Base-by-base conservation (phyloP, 2,888 invertebrate genomes). In the Pollenia labialis region DNA sequence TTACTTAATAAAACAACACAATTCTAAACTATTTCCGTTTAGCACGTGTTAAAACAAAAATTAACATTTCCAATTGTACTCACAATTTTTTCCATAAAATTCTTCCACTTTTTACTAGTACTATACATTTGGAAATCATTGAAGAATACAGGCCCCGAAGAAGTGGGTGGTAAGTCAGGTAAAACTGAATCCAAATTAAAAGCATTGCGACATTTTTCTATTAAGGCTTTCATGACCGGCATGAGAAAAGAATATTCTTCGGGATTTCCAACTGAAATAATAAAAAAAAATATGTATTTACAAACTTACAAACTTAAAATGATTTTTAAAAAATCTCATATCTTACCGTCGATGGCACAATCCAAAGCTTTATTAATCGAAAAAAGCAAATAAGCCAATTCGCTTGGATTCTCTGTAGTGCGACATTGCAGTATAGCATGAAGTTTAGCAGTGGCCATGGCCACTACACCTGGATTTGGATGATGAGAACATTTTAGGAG, bases 171-270 rank as follows among this genome's bases (percentile, higher is more conserved):
- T 62, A 95, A 90, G 88, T 94, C 93, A 0, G 94, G 94, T 54
- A 94, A 87, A 68, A 94, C 92, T 12, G 90, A 87, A 52, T 92
- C 91, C 81, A 94, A 89, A 85, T 92, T 92, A 76, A 94, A 93
- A 40, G 92, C 90, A 10, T 86, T 79, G 18, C 92, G 91, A 58
- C 93, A 92, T 90, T 95, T 95, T 85, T 95, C 95, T 60, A 95
- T 91, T 54, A 95, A 90, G 0, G 95, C 95, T 90, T 95, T 95
- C 93, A 95, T 93, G 14, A 95, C 94, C 1, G 95, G 95, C 91
- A 95, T 94, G 40, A 95, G 90, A 90, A 95, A 95, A 4, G 95
- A 94, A 90, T 95, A 95, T 89, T 95, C 95, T 88, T 95, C 95
- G 10, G 94, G 93, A 87, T 94, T 94, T 12, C 93, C 93, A 89